Percentiles rank a stretch among this genome's conserved stretches.
Evolutionary conservation across 2,888 invertebrate genomes (phyloP).

Genomic region (Teleiodes luculella): DNA sequence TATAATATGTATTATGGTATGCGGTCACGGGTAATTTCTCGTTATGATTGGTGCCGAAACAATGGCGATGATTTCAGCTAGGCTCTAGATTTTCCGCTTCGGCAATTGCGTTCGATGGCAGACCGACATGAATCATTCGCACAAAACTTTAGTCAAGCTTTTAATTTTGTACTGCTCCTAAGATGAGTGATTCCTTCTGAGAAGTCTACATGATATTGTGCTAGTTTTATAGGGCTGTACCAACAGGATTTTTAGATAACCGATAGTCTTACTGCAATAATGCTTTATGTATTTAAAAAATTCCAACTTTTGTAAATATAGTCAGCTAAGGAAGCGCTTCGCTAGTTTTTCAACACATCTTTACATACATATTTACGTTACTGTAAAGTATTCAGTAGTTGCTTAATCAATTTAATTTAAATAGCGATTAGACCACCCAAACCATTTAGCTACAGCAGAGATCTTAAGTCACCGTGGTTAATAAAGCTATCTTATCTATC

Average conservation of each 20-base stretch:
- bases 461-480: conserved; percentile 13
- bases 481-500: conserved; percentile 46
- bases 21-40: conserved; percentile 46
- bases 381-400: too few species aligned
- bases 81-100: conserved; percentile 31
- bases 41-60: conserved; percentile 45
- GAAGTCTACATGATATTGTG: neutral
- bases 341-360: too few species aligned
- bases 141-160: neutral
- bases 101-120: conserved; percentile 24
- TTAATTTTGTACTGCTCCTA: neutral
- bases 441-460: neutral
- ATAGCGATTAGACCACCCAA: neutral
- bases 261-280: too few species aligned
- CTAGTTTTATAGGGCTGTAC: neutral
- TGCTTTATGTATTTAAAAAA: too few species aligned
- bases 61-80: conserved; percentile 41
- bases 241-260: too few species aligned
- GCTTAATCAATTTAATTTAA: neutral
- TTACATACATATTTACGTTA: neutral
- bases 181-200: neutral
- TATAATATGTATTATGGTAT: neutral
- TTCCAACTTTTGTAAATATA: too few species aligned
- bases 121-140: conserved; percentile 26
- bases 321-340: too few species aligned